Evolutionary conservation across 2,888 invertebrate species (phyloP).

Genomic region (Hydropsyche betteni): DNA sequence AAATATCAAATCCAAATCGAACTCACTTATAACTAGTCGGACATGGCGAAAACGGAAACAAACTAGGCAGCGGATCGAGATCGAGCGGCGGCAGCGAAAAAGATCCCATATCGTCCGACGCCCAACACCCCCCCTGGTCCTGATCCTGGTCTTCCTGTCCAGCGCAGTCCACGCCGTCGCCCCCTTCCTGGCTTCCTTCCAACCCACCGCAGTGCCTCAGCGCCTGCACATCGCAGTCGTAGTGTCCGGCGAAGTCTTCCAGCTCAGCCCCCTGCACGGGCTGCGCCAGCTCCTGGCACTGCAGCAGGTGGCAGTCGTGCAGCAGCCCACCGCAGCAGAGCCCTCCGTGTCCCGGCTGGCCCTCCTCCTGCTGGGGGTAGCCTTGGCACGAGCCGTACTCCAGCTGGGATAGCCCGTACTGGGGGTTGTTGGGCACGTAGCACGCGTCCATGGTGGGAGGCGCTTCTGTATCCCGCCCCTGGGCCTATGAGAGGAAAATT

Average conservation of each 20-base stretch:
- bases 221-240: slow-evolving; percentile 32
- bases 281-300: slow-evolving; percentile 51
- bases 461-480: slow-evolving; percentile 23
- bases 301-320: slow-evolving; percentile 56
- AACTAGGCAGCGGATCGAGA: slow-evolving; percentile 84
- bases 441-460: slow-evolving; percentile 63
- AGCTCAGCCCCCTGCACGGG: slow-evolving; percentile 33
- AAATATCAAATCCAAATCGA: too few species aligned
- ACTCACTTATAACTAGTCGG: slow-evolving; percentile 79
- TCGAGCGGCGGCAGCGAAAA: slow-evolving; percentile 86
- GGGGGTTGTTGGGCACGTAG: slow-evolving; percentile 75
- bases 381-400: slow-evolving; percentile 60
- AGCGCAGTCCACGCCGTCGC: slow-evolving; percentile 32
- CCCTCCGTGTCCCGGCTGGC: slow-evolving; percentile 54
- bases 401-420: slow-evolving; percentile 67
- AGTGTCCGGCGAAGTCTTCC: slow-evolving; percentile 35
- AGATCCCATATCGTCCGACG: slow-evolving; percentile 83
- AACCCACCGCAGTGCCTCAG: slow-evolving; percentile 37
- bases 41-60: slow-evolving; percentile 88
- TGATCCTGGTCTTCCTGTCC: slow-evolving; percentile 11
- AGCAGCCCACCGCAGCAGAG: slow-evolving; percentile 50
- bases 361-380: slow-evolving; percentile 60
- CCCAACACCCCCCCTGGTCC: slow-evolving; percentile 63
- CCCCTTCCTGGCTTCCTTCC: not conserved
- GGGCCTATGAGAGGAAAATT: not conserved